Conservation (phyloP, 2,888 invertebrate genomes). For the Microplitis deprimator region DNA sequence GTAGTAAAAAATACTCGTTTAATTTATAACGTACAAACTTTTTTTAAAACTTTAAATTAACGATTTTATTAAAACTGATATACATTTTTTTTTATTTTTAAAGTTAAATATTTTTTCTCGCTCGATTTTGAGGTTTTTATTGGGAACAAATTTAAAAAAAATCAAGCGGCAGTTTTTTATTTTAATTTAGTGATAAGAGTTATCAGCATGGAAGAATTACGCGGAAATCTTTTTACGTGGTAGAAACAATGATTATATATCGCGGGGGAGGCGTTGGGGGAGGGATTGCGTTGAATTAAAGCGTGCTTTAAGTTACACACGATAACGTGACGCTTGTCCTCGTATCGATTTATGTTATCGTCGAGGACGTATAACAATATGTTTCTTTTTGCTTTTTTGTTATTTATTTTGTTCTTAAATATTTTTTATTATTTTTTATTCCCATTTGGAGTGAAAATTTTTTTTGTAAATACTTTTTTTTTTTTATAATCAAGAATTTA, state of each 20-base stretch:
- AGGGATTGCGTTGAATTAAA: constrained; percentile 36
- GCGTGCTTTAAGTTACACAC: constrained; percentile 27
- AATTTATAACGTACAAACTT: constrained; percentile 26
- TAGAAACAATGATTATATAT: constrained; percentile 29
- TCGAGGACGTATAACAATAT: constrained; percentile 30
- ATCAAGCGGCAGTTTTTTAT: not conserved
- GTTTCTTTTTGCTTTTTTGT: constrained; percentile 9
- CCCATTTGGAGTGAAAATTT: too few relatives aligned
- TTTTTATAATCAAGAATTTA: not conserved
- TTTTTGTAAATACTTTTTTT: too few relatives aligned
- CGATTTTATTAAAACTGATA: too few relatives aligned
- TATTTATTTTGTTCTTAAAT: constrained; percentile 15
- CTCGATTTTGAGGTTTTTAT: not conserved
- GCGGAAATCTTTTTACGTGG: constrained; percentile 41
- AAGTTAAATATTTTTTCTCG: not conserved
- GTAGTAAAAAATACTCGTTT: constrained; percentile 20
- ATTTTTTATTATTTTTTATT: not conserved
- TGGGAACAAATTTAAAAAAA: not conserved
- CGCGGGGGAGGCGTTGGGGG: not conserved
- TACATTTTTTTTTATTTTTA: too few relatives aligned
- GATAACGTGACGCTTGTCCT: constrained; percentile 40
- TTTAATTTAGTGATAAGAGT: constrained; percentile 7
- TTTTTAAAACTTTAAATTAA: not conserved
- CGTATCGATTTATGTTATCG: constrained; percentile 44
- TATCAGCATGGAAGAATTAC: constrained; percentile 13